Evolutionary conservation across 2,797 vertebrate genomes (phyloP).

Genomic region (Rhynchotus rufescens): DNA sequence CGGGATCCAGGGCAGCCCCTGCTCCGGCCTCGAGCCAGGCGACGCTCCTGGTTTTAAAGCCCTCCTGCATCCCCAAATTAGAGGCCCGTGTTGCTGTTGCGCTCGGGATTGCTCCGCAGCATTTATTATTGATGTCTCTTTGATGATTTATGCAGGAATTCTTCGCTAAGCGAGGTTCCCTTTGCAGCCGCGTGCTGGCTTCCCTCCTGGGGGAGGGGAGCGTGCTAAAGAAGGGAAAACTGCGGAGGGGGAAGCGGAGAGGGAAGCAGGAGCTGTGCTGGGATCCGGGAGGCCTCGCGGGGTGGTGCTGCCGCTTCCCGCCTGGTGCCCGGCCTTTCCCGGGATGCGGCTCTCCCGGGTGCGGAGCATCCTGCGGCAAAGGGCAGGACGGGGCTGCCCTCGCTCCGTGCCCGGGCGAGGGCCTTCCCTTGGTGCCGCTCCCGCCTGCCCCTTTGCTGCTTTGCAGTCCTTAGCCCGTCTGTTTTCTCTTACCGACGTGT

Average conservation of each 20-base stretch:
- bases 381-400: not conserved
- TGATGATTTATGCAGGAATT: constrained; percentile 52
- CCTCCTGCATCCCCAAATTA: not conserved
- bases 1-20: not conserved
- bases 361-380: not conserved
- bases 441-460: not conserved
- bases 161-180: not conserved
- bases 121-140: constrained; percentile 24
- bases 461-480: not conserved
- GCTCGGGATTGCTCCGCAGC: not conserved
- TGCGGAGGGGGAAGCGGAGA: not conserved
- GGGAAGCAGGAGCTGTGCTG: not conserved
- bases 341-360: no score
- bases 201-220: not conserved
- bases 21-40: not conserved
- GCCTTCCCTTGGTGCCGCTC: rapidly evolving
- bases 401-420: rapidly evolving
- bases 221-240: not conserved
- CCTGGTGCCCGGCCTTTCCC: no score
- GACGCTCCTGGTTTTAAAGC: not conserved
- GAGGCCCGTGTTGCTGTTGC: not conserved
- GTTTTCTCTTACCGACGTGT: not conserved
- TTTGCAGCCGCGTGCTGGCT: not conserved
- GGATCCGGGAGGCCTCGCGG: not conserved
- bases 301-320: no score